Base-by-base conservation (phyloP, 37 sponge, comb jelly and placozoan genomes). In the Chondrilla cf. caribensis region DNA sequence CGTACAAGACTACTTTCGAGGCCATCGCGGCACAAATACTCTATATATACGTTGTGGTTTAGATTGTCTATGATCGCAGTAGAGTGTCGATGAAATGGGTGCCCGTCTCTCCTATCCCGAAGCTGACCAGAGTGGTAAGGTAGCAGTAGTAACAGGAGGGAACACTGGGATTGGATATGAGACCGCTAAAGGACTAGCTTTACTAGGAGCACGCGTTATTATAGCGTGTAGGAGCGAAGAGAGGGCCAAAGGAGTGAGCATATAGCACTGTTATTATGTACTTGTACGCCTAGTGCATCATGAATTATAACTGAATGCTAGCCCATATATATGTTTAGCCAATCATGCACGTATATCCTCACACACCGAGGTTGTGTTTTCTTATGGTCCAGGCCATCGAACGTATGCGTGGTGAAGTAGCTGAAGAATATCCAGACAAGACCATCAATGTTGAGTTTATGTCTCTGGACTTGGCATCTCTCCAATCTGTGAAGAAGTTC, bases 81-180 rank as follows among this genome's bases (percentile, higher is more conserved):
- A n/a, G n/a, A n/a, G n/a, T n/a, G n/a, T n/a, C n/a, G 51, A 47
- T 14, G 11, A 11, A 47, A 88, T 88, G 89, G 93, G 93, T 9
- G 78, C 39, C 31, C 81, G 59, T 25, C 51, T 86, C 26, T 75
- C 81, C 22, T 83, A 83, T 37, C 89, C 93, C 28, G 68, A 77
- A 24, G 89, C 85, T 3, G 93, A 92, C 38, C 83, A 87, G 39
- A 73, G 70, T 18, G 86, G 86, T 21, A 85, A 62, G 58, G 93
- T 92, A 31, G 93, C 86, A 26, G 62, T 92, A 7, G 93, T 92
- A 58, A 92, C 93, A 37, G 93, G 93, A 35, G 89, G 93, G 21
- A 92, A 92, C 73, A 78, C 93, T 72, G 93, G 93, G 9, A 92
- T 92, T 43, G 93, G 93, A 58, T 92, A 92, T 54, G 93, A 92